Evolutionary conservation across 2,888 invertebrate species (phyloP).

Genomic region (Quadriops clusia): DNA sequence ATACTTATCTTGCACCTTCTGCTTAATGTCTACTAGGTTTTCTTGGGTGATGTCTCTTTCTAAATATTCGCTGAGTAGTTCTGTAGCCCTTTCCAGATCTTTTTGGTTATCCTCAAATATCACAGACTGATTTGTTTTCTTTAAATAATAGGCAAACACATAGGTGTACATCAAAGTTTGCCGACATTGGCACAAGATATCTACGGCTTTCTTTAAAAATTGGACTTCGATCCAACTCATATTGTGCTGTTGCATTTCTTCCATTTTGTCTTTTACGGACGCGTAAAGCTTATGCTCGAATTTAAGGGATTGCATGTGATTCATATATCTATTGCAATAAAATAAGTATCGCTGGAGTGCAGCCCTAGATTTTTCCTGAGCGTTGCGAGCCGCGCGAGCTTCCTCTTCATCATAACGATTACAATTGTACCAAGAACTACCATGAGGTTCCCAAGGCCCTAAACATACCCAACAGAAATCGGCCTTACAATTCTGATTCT

Average conservation of each 20-base stretch:
- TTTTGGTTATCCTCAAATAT: constrained; percentile 99
- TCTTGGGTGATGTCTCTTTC: constrained; percentile 96
- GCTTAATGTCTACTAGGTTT: constrained; percentile 94
- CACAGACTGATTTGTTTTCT: constrained; percentile 96
- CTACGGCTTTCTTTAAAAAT: constrained; percentile 95
- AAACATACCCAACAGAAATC: constrained; percentile 99
- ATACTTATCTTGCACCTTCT: constrained; percentile 97
- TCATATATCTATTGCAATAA: constrained; percentile 98
- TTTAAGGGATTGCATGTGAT: constrained; percentile 97
- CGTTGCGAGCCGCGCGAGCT: constrained; percentile 91
- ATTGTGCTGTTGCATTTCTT: constrained; percentile 98
- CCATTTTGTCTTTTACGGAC: constrained; percentile 96
- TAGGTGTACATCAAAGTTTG: constrained; percentile 99
- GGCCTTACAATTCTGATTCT: constrained; percentile 94
- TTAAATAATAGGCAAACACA: constrained; percentile 97
- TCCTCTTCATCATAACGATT: constrained; percentile 94
- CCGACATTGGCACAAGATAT: constrained; percentile 91
- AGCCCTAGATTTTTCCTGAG: constrained; percentile 90
- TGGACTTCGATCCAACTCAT: constrained; percentile 99
- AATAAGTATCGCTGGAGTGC: constrained; percentile 94
- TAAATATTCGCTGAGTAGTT: constrained; percentile 92
- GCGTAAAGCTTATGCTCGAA: constrained; percentile 96
- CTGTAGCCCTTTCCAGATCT: constrained; percentile 97
- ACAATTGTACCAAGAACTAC: constrained; percentile 93
- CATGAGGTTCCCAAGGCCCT: constrained; percentile 98